phyloP scores from a whole-genome alignment of 2,113 vertebrate genomes.

The Callaeas wilsoni region DNA sequence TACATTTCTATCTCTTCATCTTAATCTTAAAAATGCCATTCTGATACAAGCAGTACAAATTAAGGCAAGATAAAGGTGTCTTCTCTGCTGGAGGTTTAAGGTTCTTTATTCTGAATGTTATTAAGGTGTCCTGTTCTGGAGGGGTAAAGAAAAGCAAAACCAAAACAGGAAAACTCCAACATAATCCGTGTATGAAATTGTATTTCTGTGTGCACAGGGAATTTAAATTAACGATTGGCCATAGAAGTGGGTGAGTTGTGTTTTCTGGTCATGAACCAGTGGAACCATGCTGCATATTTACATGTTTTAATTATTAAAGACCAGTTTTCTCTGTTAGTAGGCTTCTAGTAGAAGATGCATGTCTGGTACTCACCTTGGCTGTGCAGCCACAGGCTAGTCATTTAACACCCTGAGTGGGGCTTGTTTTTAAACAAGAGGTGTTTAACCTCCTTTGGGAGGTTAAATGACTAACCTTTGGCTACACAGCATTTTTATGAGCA shows the following conservation, averaged over 20 bases:
- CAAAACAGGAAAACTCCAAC: background rate
- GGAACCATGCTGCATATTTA: background rate
- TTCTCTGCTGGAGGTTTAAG: conserved; percentile 2
- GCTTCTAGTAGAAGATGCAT: background rate
- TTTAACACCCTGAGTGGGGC: background rate
- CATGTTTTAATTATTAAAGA: background rate
- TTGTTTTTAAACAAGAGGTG: background rate
- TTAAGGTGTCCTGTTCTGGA: background rate
- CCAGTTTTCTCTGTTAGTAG: background rate
- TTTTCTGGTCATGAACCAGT: background rate
- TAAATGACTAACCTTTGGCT: background rate
- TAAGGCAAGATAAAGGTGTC: background rate
- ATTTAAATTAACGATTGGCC: background rate
- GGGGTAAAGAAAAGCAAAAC: background rate
- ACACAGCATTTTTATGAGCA: background rate
- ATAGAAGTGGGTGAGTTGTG: background rate
- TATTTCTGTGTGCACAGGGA: background rate
- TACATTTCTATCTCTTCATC: conserved; percentile 16
- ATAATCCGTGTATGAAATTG: background rate
- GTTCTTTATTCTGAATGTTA: background rate
- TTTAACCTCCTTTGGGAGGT: background rate
- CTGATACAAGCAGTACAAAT: conserved; percentile 33
- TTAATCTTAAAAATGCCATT: background rate
- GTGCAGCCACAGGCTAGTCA: background rate
- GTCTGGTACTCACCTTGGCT: background rate